phyloP scores from a whole-genome alignment of 2,888 invertebrate genomes.

The Coleophora deauratella region DNA sequence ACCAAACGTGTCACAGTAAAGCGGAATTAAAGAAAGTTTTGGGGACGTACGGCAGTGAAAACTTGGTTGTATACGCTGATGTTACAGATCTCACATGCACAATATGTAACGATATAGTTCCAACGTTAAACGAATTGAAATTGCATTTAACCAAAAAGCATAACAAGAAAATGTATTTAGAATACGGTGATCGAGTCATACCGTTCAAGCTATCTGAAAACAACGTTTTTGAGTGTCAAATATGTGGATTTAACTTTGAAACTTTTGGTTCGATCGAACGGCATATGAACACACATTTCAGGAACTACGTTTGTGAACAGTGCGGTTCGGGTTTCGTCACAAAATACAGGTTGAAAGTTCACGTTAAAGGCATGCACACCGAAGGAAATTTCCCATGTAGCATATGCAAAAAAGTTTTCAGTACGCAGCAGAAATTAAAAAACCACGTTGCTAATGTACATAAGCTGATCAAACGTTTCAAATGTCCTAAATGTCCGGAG shows the following conservation, averaged over 20 bases:
- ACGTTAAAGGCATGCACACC: slow-evolving; percentile 41
- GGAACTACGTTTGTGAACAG: slow-evolving; percentile 51
- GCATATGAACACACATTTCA: slow-evolving; percentile 58
- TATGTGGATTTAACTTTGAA: slow-evolving; percentile 49
- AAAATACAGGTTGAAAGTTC: slow-evolving; percentile 44
- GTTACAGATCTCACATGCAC: slow-evolving; percentile 28
- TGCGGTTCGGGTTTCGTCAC: slow-evolving; percentile 56
- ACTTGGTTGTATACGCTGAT: slow-evolving; percentile 30
- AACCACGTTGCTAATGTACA: slow-evolving; percentile 45
- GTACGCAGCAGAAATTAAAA: slow-evolving; percentile 39
- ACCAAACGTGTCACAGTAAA: slow-evolving; percentile 5
- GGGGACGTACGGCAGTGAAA: slow-evolving; percentile 22
- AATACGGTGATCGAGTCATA: neutral
- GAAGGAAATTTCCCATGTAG: slow-evolving; percentile 38
- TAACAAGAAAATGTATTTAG: slow-evolving; percentile 21
- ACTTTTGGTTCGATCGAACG: slow-evolving; percentile 54
- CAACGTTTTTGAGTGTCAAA: slow-evolving; percentile 32
- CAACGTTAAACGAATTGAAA: slow-evolving; percentile 22
- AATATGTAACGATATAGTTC: slow-evolving; percentile 20
- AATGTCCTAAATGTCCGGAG: slow-evolving; percentile 48
- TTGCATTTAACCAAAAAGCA: slow-evolving; percentile 23
- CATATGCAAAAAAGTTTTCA: slow-evolving; percentile 42
- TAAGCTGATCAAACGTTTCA: slow-evolving; percentile 39
- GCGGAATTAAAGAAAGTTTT: slow-evolving; percentile 13
- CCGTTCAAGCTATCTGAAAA: neutral